phyloP scores from a whole-genome alignment of 2,888 invertebrate genomes.

The Meliscaeva auricollis region DNA sequence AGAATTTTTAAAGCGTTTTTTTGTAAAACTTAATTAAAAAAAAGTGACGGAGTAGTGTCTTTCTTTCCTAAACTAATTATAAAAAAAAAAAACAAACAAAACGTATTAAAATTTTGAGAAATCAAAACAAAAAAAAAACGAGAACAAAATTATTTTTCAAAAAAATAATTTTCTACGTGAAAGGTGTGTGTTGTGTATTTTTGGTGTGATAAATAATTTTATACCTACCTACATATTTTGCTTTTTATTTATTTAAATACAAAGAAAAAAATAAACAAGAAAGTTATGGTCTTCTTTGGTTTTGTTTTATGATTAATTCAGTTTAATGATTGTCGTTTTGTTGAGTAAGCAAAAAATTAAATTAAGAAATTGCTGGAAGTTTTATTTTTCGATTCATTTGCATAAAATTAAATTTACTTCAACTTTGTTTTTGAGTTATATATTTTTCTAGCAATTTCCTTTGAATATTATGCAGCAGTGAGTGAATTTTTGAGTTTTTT shows the following conservation, averaged over 20 bases:
- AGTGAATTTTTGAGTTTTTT: slow-evolving; percentile 14
- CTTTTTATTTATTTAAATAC: not conserved
- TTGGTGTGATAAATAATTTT: slow-evolving; percentile 9
- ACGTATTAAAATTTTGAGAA: slow-evolving; percentile 25
- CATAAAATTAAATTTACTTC: not conserved
- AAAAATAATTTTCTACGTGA: slow-evolving; percentile 33
- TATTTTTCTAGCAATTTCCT: slow-evolving; percentile 23
- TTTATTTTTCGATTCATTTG: slow-evolving; percentile 9
- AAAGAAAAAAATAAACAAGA: slow-evolving; percentile 4
- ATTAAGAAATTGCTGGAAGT: slow-evolving; percentile 36
- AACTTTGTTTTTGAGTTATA: not conserved
- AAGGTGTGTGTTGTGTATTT: slow-evolving; percentile 62
- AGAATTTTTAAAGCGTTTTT: slow-evolving; percentile 44
- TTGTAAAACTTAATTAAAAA: not conserved
- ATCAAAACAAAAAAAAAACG: slow-evolving; percentile 32
- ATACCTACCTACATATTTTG: not conserved
- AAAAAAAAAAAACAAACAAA: slow-evolving; percentile 13
- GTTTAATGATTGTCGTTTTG: slow-evolving; percentile 34
- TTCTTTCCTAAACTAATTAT: slow-evolving; percentile 37
- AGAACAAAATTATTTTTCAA: slow-evolving; percentile 35
- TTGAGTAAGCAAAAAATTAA: slow-evolving; percentile 39
- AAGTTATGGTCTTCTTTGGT: slow-evolving; percentile 12
- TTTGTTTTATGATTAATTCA: slow-evolving; percentile 34
- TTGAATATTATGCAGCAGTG: not conserved
- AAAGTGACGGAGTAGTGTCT: slow-evolving; percentile 55